phyloP scores from a whole-genome alignment of 92 coral and sea anemone species.

The Plumapathes pennacea region DNA sequence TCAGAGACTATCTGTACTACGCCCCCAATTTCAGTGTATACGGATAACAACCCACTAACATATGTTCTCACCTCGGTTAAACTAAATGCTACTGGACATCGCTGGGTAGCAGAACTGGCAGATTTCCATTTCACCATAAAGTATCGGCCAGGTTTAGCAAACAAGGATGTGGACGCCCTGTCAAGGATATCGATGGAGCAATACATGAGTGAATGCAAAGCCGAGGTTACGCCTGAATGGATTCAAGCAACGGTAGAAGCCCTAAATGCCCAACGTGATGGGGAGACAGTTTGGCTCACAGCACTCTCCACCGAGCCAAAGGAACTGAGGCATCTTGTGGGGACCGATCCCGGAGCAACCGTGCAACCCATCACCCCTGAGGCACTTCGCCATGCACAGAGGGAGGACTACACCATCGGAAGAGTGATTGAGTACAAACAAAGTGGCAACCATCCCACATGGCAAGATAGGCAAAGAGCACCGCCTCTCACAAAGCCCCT shows the following conservation, averaged over 20 bases:
- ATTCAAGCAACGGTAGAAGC: constrained; percentile 26
- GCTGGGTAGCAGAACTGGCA: constrained; percentile 50
- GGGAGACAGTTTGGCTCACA: constrained; percentile 32
- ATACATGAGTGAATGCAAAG: constrained; percentile 32
- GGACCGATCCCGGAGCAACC: not conserved
- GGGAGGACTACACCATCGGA: constrained; percentile 21
- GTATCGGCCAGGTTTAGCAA: constrained; percentile 30
- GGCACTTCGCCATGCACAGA: constrained; percentile 32
- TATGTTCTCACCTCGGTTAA: constrained; percentile 42
- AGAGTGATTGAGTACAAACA: constrained; percentile 16
- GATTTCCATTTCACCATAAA: constrained; percentile 49
- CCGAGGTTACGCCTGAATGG: constrained; percentile 19
- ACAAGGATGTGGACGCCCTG: constrained; percentile 31
- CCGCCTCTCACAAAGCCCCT: constrained; percentile 32
- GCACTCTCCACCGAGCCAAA: constrained; percentile 16
- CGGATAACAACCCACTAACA: constrained; percentile 48
- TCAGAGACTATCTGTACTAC: constrained; percentile 35
- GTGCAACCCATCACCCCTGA: constrained; percentile 24
- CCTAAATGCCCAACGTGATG: constrained; percentile 30
- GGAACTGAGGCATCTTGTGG: not conserved
- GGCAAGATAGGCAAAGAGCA: constrained; percentile 18
- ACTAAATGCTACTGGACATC: constrained; percentile 35
- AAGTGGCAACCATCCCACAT: constrained; percentile 17
- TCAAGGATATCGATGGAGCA: constrained; percentile 9
- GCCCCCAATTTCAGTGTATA: constrained; percentile 26